Evolutionary conservation across 2,888 invertebrate species (phyloP).

Genomic region (Drosophila buzzatii): DNA sequence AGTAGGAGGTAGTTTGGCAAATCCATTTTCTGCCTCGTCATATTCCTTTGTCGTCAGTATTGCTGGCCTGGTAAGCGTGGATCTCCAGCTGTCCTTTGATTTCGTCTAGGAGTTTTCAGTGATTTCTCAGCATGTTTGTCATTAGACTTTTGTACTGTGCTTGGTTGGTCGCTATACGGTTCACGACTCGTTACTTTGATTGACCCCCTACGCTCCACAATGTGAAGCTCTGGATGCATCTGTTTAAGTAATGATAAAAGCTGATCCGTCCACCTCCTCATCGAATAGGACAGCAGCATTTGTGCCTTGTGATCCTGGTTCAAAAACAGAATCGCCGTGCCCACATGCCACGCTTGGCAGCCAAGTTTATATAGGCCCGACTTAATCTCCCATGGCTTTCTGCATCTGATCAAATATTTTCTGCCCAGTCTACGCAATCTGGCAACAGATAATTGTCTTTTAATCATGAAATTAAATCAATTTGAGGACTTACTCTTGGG

Average conservation of each 20-base stretch:
- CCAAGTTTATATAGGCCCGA: constrained; percentile 77
- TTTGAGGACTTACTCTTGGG: not conserved
- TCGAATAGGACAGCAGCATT: not conserved
- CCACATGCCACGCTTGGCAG: constrained; percentile 95
- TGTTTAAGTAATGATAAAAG: not conserved
- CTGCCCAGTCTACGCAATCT: constrained; percentile 6
- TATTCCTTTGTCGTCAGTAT: not conserved
- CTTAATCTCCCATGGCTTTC: not conserved
- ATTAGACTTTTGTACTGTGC: not conserved
- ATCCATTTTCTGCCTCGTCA: not conserved
- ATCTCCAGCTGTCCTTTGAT: not conserved
- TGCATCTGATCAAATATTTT: constrained; percentile 1
- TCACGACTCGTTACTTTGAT: not conserved
- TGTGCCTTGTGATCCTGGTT: constrained; percentile 87
- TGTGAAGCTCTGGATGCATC: not conserved
- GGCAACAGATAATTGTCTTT: rapidly evolving
- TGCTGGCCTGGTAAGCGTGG: not conserved
- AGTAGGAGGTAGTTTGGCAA: not conserved
- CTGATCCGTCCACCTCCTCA: not conserved
- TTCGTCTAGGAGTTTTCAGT: not conserved
- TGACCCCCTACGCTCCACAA: not conserved
- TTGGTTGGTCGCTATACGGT: not conserved
- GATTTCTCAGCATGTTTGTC: not conserved
- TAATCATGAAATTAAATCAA: too few relatives aligned
- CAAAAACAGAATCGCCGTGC: constrained; percentile 93